Base-by-base conservation (phyloP, 2,797 vertebrate genomes). In the Anomalospiza imberbis region DNA sequence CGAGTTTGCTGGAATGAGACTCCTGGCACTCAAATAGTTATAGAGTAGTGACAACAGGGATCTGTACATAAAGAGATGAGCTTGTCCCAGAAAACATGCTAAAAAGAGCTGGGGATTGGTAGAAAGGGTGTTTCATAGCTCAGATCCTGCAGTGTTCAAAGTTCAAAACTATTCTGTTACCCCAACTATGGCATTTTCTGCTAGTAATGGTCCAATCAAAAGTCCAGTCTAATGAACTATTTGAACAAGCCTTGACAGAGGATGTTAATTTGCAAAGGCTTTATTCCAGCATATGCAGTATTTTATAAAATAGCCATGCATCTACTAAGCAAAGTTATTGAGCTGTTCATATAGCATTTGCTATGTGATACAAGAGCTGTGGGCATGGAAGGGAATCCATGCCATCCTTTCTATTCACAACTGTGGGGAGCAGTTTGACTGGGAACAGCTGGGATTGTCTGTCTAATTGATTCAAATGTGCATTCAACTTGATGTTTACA, bases 401-500 rank as follows among this genome's bases (percentile, higher is more conserved):
- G 36, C 73, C 55, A 86, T 47, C 14, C n/a, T 90, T 93, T 83
- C 44, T 84, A 9, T 82, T 95, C 88, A 85, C 36, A 85, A 13
- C 25, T 54, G 45, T 15, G 55, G 20, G 36, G 68, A 89, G 22
- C 0, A 2, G 60, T 73, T 73, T 75, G 81, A 62, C 45, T 91
- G 50, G 63, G 58, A 96, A 86, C 93, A 96, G 54, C 54, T 96
- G 89, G 38, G 40, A 61, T 45, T 85, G 44, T 87, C 51, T 92
- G 45, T 55, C 57, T 91, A 91, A 94, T 88, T 84, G 74, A 88
- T 95, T 95, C 21, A 20, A 65, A 85, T 65, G 18, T 80, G 85
- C 68, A 85, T 91, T 90, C 76, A 65, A 55, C 42, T 82, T 93
- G 17, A 78, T 94, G 42, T 85, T 94, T 93, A 92, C 48, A 90